Evolutionary conservation across 2,888 invertebrate species (phyloP).

Genomic region (Nymphalis c-album): DNA sequence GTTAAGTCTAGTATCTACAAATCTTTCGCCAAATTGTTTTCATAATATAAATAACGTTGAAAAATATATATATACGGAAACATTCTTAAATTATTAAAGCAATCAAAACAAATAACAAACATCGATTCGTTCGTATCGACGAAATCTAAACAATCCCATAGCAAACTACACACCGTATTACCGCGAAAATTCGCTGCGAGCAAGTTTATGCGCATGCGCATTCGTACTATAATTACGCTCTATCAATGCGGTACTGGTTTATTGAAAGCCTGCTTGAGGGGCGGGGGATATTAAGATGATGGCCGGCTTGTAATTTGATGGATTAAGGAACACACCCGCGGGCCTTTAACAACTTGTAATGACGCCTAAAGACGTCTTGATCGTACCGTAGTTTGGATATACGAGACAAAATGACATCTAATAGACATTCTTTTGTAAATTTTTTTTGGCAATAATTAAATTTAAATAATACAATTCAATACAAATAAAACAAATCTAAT

Average conservation of each 20-base stretch:
- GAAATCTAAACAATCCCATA: slow-evolving; percentile 58
- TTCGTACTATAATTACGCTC: slow-evolving; percentile 74
- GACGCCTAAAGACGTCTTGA: slow-evolving; percentile 61
- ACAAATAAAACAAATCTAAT: too few relatives aligned
- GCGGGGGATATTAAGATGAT: slow-evolving; percentile 79
- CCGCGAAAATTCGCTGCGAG: slow-evolving; percentile 67
- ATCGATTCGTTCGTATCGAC: slow-evolving; percentile 28
- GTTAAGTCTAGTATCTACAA: too few relatives aligned
- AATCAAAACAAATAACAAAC: slow-evolving; percentile 32
- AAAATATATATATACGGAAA: too few relatives aligned
- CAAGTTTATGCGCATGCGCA: slow-evolving; percentile 54
- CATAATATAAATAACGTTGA: too few relatives aligned
- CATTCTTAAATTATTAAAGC: slow-evolving; percentile 16
- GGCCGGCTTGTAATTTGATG: slow-evolving; percentile 78
- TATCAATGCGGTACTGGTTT: slow-evolving; percentile 78
- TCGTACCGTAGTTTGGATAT: slow-evolving; percentile 35
- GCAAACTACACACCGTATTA: slow-evolving; percentile 59
- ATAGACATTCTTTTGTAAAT: neutral
- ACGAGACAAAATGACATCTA: slow-evolving; percentile 16
- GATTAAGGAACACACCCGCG: slow-evolving; percentile 75
- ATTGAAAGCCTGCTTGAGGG: slow-evolving; percentile 73
- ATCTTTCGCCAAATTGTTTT: too few relatives aligned
- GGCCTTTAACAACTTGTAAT: slow-evolving; percentile 66
- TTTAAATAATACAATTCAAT: too few relatives aligned
- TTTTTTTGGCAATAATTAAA: neutral